Base-by-base conservation (phyloP, 2,888 invertebrate species). In the Perizoma affinitatum region DNA sequence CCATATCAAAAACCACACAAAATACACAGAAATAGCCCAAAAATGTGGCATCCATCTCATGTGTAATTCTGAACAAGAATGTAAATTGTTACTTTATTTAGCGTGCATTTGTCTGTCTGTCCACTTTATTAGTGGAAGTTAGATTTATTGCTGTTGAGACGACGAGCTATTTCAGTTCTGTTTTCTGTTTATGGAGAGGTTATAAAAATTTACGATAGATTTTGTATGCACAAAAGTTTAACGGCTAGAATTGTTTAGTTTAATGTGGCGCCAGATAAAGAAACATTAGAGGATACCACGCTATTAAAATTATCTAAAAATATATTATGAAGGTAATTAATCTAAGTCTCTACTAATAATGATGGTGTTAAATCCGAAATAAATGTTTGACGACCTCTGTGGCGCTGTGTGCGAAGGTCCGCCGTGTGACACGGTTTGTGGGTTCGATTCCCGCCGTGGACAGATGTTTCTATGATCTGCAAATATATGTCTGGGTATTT, bases 71-170 rank as follows among this genome's bases (percentile, higher is more conserved):
- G 41, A 5, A 63, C 60, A 73, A 74, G 85, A 87, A 88, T 88
- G 79, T 87, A 86, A 87, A 87, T 86, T 84, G 85, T 84, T 71
- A 70, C 77, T 75, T 72, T 76, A 78, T 75, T 74, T 74, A 76
- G 74, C 69, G 70, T 67, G 70, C 85, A 86, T 88, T 87, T 87
- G 87, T 87, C 84, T 82, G 83, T 78, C 79, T 79, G 86, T 86
- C 86, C 76, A 71, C 76, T 87, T 86, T 87, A 86, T 87, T 87
- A 81, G 82, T 78, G 76, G 70, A 70, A 66, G 67, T 69, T 71
- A 82, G 87, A 88, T 88, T 88, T 87, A 88, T 79, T 78, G 69
- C 71, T 63, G 74, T 68, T 73, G 73, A 65, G 74, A 74, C 79
- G 83, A 80, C 78, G 79, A 72, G 73, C 65, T 82, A 83, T 84